These are phyloP conservation scores for Leptatherina wallacei DNA, from an alignment of 2,797 vertebrate species.

Conservation along the genomic window DNA sequence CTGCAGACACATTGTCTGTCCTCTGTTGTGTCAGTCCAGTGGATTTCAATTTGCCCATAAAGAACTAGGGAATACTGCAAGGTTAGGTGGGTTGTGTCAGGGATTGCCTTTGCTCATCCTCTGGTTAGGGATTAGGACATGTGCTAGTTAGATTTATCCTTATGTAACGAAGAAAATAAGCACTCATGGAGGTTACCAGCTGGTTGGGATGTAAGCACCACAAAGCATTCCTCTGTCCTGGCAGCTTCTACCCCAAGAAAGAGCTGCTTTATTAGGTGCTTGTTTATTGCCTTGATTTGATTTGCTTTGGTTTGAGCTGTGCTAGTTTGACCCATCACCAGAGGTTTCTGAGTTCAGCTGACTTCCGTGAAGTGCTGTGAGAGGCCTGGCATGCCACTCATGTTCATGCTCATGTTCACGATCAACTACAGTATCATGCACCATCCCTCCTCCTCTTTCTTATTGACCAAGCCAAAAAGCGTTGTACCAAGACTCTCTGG, in stretches of 20 bases:
- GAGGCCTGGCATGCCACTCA: constrained; percentile 52
- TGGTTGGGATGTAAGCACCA: constrained; percentile 13
- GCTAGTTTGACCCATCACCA: constrained; percentile 36
- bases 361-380: constrained; percentile 48
- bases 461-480: constrained; percentile 40
- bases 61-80: constrained; percentile 22
- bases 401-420: constrained; percentile 36
- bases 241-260: constrained; percentile 8
- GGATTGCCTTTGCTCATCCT: constrained; percentile 68
- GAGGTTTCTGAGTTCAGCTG: constrained; percentile 55
- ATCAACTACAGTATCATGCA: constrained; percentile 33
- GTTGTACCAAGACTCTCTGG: constrained; percentile 48
- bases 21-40: background rate
- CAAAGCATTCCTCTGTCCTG: constrained; percentile 34
- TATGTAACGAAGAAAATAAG: constrained; percentile 63
- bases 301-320: constrained; percentile 37
- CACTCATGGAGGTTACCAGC: constrained; percentile 42
- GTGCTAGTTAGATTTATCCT: constrained; percentile 65
- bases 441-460: constrained; percentile 25
- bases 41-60: background rate
- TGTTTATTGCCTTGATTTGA: constrained; percentile 51
- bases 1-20: background rate
- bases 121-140: constrained; percentile 64
- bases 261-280: constrained; percentile 47
- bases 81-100: constrained; percentile 40